Percentiles rank a stretch among this genome's conserved stretches.
Conservation (phyloP, 2,797 vertebrate genomes). For the Cuculus canorus region DNA sequence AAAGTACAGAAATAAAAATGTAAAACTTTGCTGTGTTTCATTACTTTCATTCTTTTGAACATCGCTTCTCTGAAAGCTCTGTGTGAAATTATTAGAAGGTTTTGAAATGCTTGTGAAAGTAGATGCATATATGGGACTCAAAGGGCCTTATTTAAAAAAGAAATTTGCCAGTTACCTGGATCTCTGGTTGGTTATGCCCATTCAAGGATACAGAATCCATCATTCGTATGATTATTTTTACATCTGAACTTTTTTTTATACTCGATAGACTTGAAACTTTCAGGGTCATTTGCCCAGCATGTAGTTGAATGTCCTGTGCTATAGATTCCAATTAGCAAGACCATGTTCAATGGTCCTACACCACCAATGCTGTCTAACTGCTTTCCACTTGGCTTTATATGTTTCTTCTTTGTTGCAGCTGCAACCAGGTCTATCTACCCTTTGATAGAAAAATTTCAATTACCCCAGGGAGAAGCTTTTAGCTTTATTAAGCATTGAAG, state of each 20-base stretch:
- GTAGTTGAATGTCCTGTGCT: slow-evolving; percentile 81
- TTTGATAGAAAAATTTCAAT: slow-evolving; percentile 83
- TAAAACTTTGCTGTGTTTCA: slow-evolving; percentile 80
- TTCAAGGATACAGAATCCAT: slow-evolving; percentile 78
- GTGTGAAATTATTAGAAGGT: slow-evolving; percentile 83
- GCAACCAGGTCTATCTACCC: slow-evolving; percentile 78
- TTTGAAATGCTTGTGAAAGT: slow-evolving; percentile 80
- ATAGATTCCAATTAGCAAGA: slow-evolving; percentile 84
- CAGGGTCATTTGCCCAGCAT: slow-evolving; percentile 85
- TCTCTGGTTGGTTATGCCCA: slow-evolving; percentile 78
- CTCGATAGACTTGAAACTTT: slow-evolving; percentile 81
- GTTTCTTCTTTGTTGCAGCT: slow-evolving; percentile 81
- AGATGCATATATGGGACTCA: slow-evolving; percentile 82
- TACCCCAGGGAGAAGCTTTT: slow-evolving; percentile 82
- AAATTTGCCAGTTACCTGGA: slow-evolving; percentile 76
- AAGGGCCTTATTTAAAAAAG: slow-evolving; percentile 83
- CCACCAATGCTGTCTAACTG: slow-evolving; percentile 80
- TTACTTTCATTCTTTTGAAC: slow-evolving; percentile 81
- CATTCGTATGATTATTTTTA: slow-evolving; percentile 82
- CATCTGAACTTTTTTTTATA: slow-evolving; percentile 81
- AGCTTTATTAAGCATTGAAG: slow-evolving; percentile 86
- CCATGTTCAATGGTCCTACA: slow-evolving; percentile 78
- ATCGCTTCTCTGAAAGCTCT: slow-evolving; percentile 77
- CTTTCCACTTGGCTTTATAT: slow-evolving; percentile 83
- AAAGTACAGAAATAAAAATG: slow-evolving; percentile 73